Conservation (phyloP, 2,113 vertebrate genomes). For the Pseudorhombus dupliciocellatus region DNA sequence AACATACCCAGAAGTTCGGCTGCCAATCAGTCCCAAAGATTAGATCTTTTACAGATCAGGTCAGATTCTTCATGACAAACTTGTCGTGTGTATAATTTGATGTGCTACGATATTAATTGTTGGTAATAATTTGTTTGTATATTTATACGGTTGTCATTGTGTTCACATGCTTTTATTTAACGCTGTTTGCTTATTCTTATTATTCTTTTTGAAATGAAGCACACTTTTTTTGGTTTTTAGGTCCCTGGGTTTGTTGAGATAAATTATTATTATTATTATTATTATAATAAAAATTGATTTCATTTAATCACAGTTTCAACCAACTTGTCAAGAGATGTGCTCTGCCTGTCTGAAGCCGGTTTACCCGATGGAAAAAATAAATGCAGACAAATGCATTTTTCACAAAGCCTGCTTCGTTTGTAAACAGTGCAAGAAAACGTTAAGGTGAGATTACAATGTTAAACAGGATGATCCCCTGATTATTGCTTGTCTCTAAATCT, state of each 20-base stretch:
- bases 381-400: slow-evolving; percentile 78
- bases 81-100: slow-evolving; percentile 19
- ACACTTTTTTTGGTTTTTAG: slow-evolving; percentile 6
- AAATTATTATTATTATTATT: not conserved
- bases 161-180: not conserved
- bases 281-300: no score
- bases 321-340: slow-evolving; percentile 76
- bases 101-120: slow-evolving; percentile 1
- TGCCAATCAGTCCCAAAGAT: slow-evolving; percentile 66
- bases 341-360: slow-evolving; percentile 81
- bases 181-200: slow-evolving; percentile 3
- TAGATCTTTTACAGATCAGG: not conserved
- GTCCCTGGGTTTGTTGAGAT: not conserved
- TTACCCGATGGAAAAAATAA: slow-evolving; percentile 82
- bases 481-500: not conserved
- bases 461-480: slow-evolving; percentile 4
- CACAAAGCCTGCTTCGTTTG: slow-evolving; percentile 88
- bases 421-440: slow-evolving; percentile 82
- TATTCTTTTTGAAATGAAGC: slow-evolving; percentile 21
- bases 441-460: slow-evolving; percentile 83
- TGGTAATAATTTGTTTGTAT: not conserved
- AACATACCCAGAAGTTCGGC: slow-evolving; percentile 77
- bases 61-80: not conserved
- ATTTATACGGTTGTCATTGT: slow-evolving; percentile 1
- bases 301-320: slow-evolving; percentile 76